A percentile compares a stretch with the other conserved stretches of the same genome.
phyloP scores from a whole-genome alignment of 2,113 vertebrate genomes.

The Corvus cornix region DNA sequence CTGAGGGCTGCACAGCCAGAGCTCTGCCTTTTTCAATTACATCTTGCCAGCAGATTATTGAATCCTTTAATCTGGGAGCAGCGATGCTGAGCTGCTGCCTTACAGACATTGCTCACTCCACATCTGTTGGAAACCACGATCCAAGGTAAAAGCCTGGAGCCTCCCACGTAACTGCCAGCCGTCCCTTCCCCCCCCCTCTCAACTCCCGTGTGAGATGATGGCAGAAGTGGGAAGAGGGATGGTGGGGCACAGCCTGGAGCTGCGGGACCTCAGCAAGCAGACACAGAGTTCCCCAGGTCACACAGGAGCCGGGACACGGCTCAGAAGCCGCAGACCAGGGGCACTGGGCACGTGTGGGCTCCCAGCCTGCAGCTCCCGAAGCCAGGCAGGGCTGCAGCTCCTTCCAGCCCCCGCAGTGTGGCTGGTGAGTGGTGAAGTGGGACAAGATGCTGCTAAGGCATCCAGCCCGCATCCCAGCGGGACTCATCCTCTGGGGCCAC shows the following conservation, averaged over 20 bases:
- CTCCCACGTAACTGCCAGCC: background rate
- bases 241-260: background rate
- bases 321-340: rapidly evolving
- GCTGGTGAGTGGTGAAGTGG: rapidly evolving
- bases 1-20: background rate
- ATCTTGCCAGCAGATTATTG: constrained; percentile 7
- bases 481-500: rapidly evolving
- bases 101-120: constrained; percentile 4
- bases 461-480: rapidly evolving
- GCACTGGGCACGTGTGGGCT: rapidly evolving
- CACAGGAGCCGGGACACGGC: rapidly evolving
- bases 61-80: constrained; percentile 7
- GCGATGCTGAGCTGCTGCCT: background rate
- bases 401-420: rapidly evolving
- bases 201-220: rapidly evolving
- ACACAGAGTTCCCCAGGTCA: rapidly evolving
- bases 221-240: background rate
- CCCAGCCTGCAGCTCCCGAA: background rate
- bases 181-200: rapidly evolving
- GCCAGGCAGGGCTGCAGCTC: background rate
- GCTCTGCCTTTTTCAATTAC: background rate
- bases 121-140: background rate
- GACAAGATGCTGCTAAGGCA: background rate
- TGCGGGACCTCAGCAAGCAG: rapidly evolving
- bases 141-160: background rate